phyloP scores from a whole-genome alignment of 2,797 vertebrate species.

The Urocyon cinereoargenteus region DNA sequence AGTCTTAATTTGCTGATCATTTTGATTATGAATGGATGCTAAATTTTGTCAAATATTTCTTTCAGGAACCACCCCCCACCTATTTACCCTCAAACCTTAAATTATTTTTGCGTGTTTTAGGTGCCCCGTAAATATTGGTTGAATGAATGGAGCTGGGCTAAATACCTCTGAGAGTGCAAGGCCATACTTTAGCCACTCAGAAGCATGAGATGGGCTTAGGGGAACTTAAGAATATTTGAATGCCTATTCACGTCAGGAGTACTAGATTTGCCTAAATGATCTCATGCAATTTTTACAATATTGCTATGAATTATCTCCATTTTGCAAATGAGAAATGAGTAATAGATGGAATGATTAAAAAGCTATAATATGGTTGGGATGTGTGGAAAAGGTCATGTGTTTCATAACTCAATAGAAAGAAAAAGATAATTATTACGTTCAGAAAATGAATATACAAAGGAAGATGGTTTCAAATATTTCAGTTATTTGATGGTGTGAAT shows the following conservation, averaged over 20 bases:
- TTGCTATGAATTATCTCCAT: background rate
- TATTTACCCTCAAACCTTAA: background rate
- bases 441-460: background rate
- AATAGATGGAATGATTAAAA: background rate
- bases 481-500: background rate
- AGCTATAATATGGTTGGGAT: background rate
- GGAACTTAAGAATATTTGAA: background rate
- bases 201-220: background rate
- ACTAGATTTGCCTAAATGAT: background rate
- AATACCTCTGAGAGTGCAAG: background rate
- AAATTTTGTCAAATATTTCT: conserved; percentile 31
- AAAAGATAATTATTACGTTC: background rate
- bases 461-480: background rate
- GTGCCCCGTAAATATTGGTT: background rate
- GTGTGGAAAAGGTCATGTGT: background rate
- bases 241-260: background rate
- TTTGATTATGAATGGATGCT: background rate
- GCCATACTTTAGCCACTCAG: background rate
- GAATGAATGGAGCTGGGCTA: background rate
- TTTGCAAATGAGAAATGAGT: conserved; percentile 8
- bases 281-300: background rate
- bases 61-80: background rate
- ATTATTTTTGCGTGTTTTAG: background rate
- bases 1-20: background rate
- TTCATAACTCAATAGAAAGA: conserved; percentile 8